Base-by-base conservation (phyloP, 2,797 vertebrate species). In the Sylvia borin region DNA sequence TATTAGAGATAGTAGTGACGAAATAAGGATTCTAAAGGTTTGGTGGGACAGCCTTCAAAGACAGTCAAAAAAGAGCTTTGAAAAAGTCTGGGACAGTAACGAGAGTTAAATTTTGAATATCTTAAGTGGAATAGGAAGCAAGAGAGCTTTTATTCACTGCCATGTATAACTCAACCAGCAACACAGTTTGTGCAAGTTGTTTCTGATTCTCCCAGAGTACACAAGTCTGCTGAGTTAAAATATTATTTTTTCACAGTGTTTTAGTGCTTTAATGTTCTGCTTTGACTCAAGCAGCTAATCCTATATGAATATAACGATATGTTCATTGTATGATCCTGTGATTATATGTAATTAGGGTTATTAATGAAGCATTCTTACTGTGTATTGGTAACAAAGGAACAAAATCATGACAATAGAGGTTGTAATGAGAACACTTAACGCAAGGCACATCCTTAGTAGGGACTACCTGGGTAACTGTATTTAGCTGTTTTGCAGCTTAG, bases 401-500 rank as follows among this genome's bases (percentile, higher is more conserved):
- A 65, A 57, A 94, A 43, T 71, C 22, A 21, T 73, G 61, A 62
- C 51, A 54, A 13, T 26, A 36, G 34, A 67, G 11, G 17, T 54
- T 90, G 27, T 40, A 91, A 67, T 87, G 58, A 55, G 55, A 78
- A n/a, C 3, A 7, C 15, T 58, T 48, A 83, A 65, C 42, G 50
- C 36, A 61, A 74, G 81, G 62, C 68, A 53, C 42, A 67, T 90
- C 58, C 73, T 87, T 91, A 20, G 58, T 47, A 66, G 84, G 58
- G 36, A 81, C 76, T 88, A 50, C 61, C 40, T 71, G 74, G 75
- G 54, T 93, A 87, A 85, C 58, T 43, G 62, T 80, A 71, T 88
- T 95, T 96, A 90, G 67, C 62, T 87, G 13, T 85, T 96, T 89
- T 90, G 72, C 29, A 91, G 31, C 43, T 74, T 95, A 54, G 36